These are phyloP conservation scores for Monopterus albus DNA, from an alignment of 2,113 vertebrate genomes.

Conservation along the genomic window DNA sequence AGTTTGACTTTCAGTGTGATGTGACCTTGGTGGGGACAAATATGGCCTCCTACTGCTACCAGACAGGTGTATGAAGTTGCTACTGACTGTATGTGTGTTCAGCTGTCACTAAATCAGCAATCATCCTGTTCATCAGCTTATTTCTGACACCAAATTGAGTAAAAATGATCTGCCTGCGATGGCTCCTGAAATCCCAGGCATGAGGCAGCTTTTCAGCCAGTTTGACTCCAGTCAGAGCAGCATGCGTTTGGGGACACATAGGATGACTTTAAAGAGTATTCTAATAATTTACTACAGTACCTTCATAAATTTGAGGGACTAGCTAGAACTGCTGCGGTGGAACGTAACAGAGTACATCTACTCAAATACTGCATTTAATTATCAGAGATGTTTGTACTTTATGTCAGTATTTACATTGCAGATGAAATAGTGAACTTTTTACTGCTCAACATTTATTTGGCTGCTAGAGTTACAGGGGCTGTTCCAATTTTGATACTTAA, in stretches of 20 bases:
- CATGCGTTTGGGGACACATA: neutral
- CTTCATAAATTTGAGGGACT: neutral
- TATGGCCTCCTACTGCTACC: neutral
- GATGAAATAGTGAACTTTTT: too few relatives aligned
- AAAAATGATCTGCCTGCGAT: neutral
- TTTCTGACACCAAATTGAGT: neutral
- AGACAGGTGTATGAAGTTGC: neutral
- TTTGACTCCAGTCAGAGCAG: neutral
- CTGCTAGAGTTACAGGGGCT: too few relatives aligned
- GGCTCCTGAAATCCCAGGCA: neutral
- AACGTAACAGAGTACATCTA: too few relatives aligned
- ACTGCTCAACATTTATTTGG: too few relatives aligned
- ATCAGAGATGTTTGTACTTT: too few relatives aligned
- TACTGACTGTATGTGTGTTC: conserved; percentile 1
- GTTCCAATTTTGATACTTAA: too few relatives aligned
- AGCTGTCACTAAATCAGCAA: neutral
- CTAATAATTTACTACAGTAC: neutral
- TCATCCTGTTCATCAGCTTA: neutral
- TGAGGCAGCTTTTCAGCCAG: neutral
- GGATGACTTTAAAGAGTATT: neutral
- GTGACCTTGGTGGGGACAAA: too few relatives aligned
- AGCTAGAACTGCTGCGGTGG: too few relatives aligned
- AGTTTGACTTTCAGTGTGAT: too few relatives aligned
- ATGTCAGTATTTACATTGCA: too few relatives aligned
- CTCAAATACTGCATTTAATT: too few relatives aligned